Conservation (phyloP, 2,888 invertebrate species). For the Entomobrya multifasciata region DNA sequence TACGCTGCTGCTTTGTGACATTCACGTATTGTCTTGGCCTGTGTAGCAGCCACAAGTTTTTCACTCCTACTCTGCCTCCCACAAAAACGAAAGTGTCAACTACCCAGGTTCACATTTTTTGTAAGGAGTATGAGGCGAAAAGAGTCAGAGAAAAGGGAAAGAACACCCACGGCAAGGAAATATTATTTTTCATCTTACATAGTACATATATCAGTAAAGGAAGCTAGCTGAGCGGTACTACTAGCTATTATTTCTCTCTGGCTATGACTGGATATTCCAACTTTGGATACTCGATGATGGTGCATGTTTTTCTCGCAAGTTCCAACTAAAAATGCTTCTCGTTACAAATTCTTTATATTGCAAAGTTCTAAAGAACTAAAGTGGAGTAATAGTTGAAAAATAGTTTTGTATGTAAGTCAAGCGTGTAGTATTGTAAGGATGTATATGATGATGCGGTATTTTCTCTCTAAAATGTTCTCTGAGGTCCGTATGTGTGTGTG, state of each 20-base stretch:
- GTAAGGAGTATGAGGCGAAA: neutral
- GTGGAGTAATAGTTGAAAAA: conserved; percentile 59
- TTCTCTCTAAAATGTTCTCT: conserved; percentile 50
- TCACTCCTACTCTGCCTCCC: conserved; percentile 57
- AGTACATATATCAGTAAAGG: conserved; percentile 49
- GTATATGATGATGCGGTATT: conserved; percentile 68
- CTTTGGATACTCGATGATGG: conserved; percentile 19
- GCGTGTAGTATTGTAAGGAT: conserved; percentile 43
- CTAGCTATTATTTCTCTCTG: neutral
- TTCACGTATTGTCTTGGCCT: no score
- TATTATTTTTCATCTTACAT: conserved; percentile 65
- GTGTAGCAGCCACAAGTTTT: conserved; percentile 46
- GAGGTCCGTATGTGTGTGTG: conserved; percentile 40
- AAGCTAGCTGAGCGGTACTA: conserved; percentile 12
- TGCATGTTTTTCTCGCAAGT: conserved; percentile 39
- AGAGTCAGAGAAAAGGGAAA: conserved; percentile 29
- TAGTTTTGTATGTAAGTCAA: conserved; percentile 55
- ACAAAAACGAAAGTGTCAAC: conserved; percentile 68
- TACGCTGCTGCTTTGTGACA: neutral
- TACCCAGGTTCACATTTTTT: conserved; percentile 47
- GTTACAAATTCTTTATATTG: conserved; percentile 20
- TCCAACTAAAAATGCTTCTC: conserved; percentile 32
- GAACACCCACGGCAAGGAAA: conserved; percentile 64
- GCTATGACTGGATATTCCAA: no score
- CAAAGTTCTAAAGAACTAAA: conserved; percentile 11